Evolutionary conservation across 2,113 vertebrate species (phyloP), one percentile per base, ranked within the genome.

Genomic region (Eclectus roratus): DNA sequence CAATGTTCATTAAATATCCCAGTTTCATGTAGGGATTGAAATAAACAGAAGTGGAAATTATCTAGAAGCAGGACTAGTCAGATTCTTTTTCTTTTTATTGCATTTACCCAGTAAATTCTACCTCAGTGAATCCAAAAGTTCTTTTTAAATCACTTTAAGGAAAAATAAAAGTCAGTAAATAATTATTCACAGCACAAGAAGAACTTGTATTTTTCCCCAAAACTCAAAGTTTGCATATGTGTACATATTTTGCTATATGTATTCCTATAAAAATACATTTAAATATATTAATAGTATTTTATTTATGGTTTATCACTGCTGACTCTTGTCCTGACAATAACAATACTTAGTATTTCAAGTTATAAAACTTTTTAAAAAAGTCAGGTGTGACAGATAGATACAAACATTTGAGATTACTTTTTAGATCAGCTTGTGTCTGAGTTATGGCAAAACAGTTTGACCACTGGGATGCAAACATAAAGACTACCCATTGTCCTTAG

Each of bases 11-110:
- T 91, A 83, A 80, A 47, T 58, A 63, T 70, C 28, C 55, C 25
- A 58, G 43, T 70, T 19, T 66, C 52, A 70, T 18, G 31, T 41
- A 63, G 11, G 66, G 29, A 71, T 80, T 79, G 61, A 92, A 86
- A 83, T 70, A 92, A 93, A 78, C 69, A 92, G 61, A 96, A 89
- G 37, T 63, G 10, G 5, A 90, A 91, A 86, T 81, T 21, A 88
- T 52, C 20, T 74, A 81, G 83, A 92, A 81, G 43, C 17, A 79
- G 52, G 79, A 72, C 20, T 71, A n/a, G 25, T 56, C 66, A 39
- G 10, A 18, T 60, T 60, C 47, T 47, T 56, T 68, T 52, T 60
- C 25, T 29, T 69, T 52, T 52, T 70, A 31, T 50, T 71, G 31
- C 84, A 74, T 4, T 1, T 80, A 43, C 5, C 9, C 7, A 43